These are phyloP conservation scores for Theristicus caerulescens DNA, from an alignment of 2,113 vertebrate species.

Conservation along the genomic window DNA sequence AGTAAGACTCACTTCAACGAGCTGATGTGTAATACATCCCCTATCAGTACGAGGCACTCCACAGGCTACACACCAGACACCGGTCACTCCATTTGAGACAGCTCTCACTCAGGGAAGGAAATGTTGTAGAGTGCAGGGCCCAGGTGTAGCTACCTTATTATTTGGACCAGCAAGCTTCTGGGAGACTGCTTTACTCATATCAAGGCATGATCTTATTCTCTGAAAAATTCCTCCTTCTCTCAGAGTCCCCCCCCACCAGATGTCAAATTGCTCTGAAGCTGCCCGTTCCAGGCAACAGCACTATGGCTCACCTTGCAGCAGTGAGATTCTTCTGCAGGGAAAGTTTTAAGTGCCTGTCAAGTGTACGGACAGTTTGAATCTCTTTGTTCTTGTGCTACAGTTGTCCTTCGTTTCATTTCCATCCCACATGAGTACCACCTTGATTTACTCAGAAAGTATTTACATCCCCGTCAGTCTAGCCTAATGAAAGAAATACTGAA, in stretches of 20 bases:
- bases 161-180: background rate
- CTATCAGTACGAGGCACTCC: background rate
- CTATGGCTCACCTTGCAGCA: background rate
- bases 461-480: background rate
- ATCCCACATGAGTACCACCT: background rate
- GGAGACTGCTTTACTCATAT: background rate
- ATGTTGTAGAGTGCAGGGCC: background rate
- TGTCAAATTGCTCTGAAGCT: background rate
- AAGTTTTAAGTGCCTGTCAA: background rate
- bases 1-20: constrained; percentile 22
- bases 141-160: background rate
- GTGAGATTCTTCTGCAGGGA: background rate
- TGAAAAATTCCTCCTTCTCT: background rate
- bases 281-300: background rate
- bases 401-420: background rate
- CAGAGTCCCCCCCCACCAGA: background rate
- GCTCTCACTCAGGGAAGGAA: background rate
- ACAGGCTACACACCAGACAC: background rate
- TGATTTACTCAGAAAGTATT: background rate
- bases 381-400: background rate
- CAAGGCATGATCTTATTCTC: background rate
- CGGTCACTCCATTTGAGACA: background rate
- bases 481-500: background rate
- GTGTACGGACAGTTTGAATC: background rate
- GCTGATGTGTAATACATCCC: background rate